These are phyloP conservation scores for Acanthiza pusilla DNA, from an alignment of 2,797 vertebrate genomes.

Conservation along the genomic window DNA sequence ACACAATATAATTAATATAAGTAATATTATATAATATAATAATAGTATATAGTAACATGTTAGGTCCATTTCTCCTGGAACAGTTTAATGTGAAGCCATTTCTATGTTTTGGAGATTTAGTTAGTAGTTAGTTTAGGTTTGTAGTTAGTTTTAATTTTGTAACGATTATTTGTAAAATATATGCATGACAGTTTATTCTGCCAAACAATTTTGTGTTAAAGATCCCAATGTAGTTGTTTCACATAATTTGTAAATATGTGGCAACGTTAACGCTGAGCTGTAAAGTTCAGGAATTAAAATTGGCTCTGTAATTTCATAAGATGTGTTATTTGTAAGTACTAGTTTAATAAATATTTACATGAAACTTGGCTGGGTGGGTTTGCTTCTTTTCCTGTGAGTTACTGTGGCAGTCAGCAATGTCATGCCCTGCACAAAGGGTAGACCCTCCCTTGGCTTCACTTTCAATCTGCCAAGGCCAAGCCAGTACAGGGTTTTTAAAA, in stretches of 20 bases:
- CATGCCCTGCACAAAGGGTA: background rate
- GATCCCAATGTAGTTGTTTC: conserved; percentile 89
- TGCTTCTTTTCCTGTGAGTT: background rate
- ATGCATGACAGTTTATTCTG: conserved; percentile 81
- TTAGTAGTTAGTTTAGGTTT: conserved; percentile 60
- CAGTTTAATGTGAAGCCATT: conserved; percentile 73
- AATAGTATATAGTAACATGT: background rate
- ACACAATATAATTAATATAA: background rate
- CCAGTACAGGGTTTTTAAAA: background rate
- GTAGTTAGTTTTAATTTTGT: background rate
- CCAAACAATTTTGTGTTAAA: conserved; percentile 89
- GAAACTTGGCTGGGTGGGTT: background rate
- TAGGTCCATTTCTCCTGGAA: conserved; percentile 73
- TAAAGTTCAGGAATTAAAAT: conserved; percentile 92
- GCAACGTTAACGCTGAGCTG: conserved; percentile 83
- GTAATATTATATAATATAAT: background rate
- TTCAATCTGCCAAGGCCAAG: background rate
- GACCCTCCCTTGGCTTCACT: background rate
- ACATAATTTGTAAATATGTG: conserved; percentile 92
- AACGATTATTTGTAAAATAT: conserved; percentile 76
- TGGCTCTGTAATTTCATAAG: conserved; percentile 84
- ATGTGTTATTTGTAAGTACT: conserved; percentile 52
- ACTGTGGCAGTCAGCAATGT: background rate
- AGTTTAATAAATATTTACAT: conserved; percentile 71
- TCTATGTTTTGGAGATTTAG: conserved; percentile 72